Evolutionary conservation across 2,113 vertebrate species (phyloP), one percentile per base, ranked within the genome.

Genomic region (Phoenicopterus ruber): DNA sequence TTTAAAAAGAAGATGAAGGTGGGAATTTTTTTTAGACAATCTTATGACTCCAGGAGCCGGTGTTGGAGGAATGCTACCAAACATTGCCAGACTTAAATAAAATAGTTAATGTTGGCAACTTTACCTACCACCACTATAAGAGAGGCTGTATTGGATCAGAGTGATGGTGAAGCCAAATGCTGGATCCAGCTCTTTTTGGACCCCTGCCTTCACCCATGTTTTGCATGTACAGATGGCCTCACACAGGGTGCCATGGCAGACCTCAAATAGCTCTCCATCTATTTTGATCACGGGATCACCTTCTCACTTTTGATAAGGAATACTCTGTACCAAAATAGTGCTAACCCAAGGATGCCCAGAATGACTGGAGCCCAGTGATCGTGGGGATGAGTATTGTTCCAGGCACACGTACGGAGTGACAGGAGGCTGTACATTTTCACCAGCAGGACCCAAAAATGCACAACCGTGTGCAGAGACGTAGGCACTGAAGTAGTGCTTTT

Each of bases 301-400:
- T 89, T 79, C 58, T 77, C 42, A 22, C 36, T 83, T 83, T 80
- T 71, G 78, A 86, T 94, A 94, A 96, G 78, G 71, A 94, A 88
- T 54, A 59, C 62, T 92, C 69, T 47, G 25, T 82, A 77, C 80
- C 42, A 46, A 73, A 97, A 91, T 62, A 96, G 91, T 7, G 4
- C 82, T 73, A n/a, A 46, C 50, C 55, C 50, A 73, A 80, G 67
- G 66, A 73, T 88, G 58, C 74, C 50, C 54, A 70, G 81, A 80
- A 55, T 47, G 87, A 28, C 26, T 18, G 89, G 49, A 85, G 65
- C 44, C 49, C 46, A 38, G 57, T 29, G 52, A 59, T 22, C 0
- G 0, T 36, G 21, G 81, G 49, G 77, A 52, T 3, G 16, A 94
- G 31, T 21, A 70, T 59, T 85, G 20, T 82, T 82, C 74, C 70